Conservation (phyloP, 2,797 vertebrate species). For the Premnoplex brunnescens region DNA sequence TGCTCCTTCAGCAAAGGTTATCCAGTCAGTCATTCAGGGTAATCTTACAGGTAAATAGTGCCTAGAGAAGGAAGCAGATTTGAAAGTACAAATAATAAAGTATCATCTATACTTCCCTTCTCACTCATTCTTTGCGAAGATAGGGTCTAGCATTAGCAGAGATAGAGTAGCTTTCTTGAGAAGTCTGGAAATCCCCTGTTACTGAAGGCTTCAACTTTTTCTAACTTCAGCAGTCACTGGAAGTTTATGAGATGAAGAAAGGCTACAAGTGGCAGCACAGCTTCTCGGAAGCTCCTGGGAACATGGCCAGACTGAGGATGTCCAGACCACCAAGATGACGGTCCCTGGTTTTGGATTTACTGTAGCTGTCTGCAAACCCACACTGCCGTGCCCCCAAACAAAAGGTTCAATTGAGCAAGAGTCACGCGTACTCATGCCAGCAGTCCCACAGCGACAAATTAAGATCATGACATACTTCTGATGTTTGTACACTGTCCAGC, state of each 20-base stretch:
- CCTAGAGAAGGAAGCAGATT: neutral
- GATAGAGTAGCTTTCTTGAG: neutral
- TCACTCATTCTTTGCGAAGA: neutral
- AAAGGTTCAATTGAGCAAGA: conserved; percentile 69
- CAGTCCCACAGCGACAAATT: conserved; percentile 53
- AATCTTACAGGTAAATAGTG: neutral
- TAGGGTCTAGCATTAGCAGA: neutral
- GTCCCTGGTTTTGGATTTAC: conserved; percentile 25
- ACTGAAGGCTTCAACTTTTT: neutral
- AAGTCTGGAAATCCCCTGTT: conserved; percentile 24
- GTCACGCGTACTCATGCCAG: conserved; percentile 52
- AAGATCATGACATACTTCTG: conserved; percentile 62
- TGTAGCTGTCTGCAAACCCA: conserved; percentile 54
- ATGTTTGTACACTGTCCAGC: conserved; percentile 42
- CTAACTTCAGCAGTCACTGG: neutral
- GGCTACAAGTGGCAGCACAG: conserved; percentile 3
- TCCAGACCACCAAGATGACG: conserved; percentile 51
- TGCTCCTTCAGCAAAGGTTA: neutral
- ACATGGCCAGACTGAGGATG: neutral
- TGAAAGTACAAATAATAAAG: neutral
- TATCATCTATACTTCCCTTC: neutral
- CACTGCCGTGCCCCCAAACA: conserved; percentile 44
- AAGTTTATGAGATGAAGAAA: conserved; percentile 8
- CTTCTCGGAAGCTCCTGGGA: conserved; percentile 61
- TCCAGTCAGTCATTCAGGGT: neutral